Evolutionary conservation across 2,797 vertebrate species (phyloP), one percentile per base, ranked within the genome.

Genomic region (Aythya fuligula): DNA sequence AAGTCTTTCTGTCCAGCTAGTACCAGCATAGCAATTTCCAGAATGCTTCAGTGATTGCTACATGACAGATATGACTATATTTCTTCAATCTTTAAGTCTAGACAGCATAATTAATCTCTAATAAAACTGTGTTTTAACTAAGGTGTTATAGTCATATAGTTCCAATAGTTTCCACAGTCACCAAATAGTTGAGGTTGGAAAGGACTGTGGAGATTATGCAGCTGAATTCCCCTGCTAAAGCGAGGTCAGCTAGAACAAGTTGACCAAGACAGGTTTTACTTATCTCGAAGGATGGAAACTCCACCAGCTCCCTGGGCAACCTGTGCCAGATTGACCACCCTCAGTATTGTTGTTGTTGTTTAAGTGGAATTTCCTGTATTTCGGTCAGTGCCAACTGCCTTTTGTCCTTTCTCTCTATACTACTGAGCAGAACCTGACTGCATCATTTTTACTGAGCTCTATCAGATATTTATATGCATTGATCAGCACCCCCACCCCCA

Each of bases 1-100:
- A 86, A 66, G 8, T 14, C 73, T 74, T 89, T 77, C 45, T 82
- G 67, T 43, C 71, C 77, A 82, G 47, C n/a, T 94, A 77, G 49
- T 79, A 49, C 43, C 78, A 66, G 11, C 22, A 91, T 34, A 8
- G 24, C 54, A 38, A 19, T 83, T 76, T 93, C 64, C 66, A 64
- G 12, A 30, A 13, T 7, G 27, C 57, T 91, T 57, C 45, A 57
- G 1, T 51, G 25, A 21, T 45, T 67, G 10, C 28, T 77, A 13
- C 12, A 58, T 57, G 43, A 58, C 38, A 78, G 25, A 57, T 87
- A 57, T 20, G 18, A 60, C 19, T 30, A 45, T 2, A 8, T 66
- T 77, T 62, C 38, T 79, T 87, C 45, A 49, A 2, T 67, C 41
- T 83, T n/a, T 41, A 20, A 15, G 16, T 66, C 43, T 58, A 36